phyloP scores from a whole-genome alignment of 2,113 vertebrate genomes.

The Amphiprion percula region DNA sequence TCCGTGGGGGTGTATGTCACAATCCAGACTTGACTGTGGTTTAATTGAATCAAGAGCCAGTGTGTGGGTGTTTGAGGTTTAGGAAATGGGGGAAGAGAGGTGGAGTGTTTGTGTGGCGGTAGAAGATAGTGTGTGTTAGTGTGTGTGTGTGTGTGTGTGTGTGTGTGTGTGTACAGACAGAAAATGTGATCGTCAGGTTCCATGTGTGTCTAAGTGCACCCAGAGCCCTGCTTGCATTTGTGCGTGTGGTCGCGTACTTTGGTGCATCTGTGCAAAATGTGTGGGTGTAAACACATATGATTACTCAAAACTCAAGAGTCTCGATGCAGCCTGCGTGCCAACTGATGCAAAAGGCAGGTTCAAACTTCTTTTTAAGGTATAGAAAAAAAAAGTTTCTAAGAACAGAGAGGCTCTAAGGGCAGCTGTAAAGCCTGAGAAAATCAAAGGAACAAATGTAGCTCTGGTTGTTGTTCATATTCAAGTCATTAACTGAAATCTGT shows the following conservation, averaged over 20 bases:
- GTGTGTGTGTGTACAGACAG: conserved; percentile 18
- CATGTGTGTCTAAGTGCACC: conserved; percentile 41
- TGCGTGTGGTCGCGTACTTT: not conserved
- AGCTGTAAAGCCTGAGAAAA: conserved; percentile 22
- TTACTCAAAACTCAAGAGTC: conserved; percentile 39
- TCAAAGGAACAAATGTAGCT: conserved; percentile 34
- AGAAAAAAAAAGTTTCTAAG: conserved; percentile 2
- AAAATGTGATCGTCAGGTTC: conserved; percentile 54
- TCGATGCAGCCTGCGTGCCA: conserved; percentile 10
- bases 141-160: not conserved
- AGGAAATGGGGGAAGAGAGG: conserved; percentile 41
- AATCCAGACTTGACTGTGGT: conserved; percentile 52
- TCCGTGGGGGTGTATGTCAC: conserved; percentile 47
- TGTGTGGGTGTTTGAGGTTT: conserved; percentile 69
- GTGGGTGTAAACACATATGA: conserved; percentile 30
- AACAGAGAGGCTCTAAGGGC: not conserved
- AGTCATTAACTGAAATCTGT: conserved; percentile 41
- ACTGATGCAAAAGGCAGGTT: conserved; percentile 23
- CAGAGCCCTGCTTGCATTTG: conserved; percentile 9
- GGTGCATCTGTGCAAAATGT: conserved; percentile 14
- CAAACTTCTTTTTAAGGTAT: conserved; percentile 4
- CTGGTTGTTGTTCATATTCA: conserved; percentile 40
- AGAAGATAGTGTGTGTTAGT: not conserved
- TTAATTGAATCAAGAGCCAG: conserved; percentile 73
- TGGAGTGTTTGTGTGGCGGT: conserved; percentile 15